Evolutionary conservation across 2,888 invertebrate species (phyloP), one percentile per base, ranked within the genome.

Genomic region (Cephus nigrinus): DNA sequence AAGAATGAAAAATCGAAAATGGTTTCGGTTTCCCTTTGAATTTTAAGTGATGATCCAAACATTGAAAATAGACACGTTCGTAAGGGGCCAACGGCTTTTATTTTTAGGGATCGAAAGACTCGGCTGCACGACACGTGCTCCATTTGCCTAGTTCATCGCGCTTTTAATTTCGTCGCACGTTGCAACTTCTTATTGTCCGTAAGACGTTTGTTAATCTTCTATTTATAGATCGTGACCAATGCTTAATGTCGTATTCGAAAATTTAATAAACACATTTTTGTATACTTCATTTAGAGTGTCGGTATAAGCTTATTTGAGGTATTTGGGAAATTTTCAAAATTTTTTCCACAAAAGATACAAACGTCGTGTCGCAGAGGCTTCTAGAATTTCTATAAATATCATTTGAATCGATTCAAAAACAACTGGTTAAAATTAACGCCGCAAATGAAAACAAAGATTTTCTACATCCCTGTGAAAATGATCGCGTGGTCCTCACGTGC

Each of bases 141-240:
- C 71, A 80, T 78, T 82, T 81, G 78, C 76, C 81, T 77, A 79
- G 76, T 81, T 82, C 73, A 73, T 76, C 72, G 55, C 72, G 33
- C 40, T 40, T 73, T 77, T 78, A 69, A 79, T 55, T 55, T 23
- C 23, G 55, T 55, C 55, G 23, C 55, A 23, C 55, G 9, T 55
- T 55, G 23, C 23, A 55, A 23, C 55, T 55, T 23, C 55, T 55
- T 55, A 55, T 55, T 55, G 55, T 55, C 9, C 55, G 23, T 55
- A 55, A 55, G 55, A 55, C 55, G 55, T 55, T 55, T 23, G 23
- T 9, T 5, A 55, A 55, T 55, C 9, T 55, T 55, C 55, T 55
- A 55, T 55, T 55, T 23, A 23, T 9, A 9, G 55, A 55, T 23
- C 55, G 1, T 23, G 55, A 9, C 2, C 55, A 23, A 23, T 23